Evolutionary conservation across 2,797 vertebrate genomes (phyloP).

Genomic region (Mormyrus proboscirostris): DNA sequence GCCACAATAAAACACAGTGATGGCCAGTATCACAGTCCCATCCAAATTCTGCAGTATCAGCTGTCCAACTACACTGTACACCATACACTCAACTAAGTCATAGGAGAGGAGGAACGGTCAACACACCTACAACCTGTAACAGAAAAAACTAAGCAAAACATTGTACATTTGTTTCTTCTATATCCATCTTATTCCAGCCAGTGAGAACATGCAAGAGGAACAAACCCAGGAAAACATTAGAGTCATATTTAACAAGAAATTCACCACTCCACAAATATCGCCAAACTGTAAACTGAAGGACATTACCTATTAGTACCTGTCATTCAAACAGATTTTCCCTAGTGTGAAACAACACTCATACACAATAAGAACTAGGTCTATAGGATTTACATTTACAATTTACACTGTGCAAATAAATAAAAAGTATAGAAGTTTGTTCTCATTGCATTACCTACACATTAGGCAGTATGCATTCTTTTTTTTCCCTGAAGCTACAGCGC

Average conservation of each 20-base stretch:
- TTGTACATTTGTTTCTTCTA: neutral
- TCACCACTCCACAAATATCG: slow-evolving; percentile 9
- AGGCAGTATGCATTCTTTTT: slow-evolving; percentile 44
- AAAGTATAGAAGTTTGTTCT: slow-evolving; percentile 40
- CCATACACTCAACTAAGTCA: slow-evolving; percentile 27
- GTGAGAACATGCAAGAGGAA: neutral
- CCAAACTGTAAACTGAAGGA: neutral
- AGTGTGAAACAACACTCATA: slow-evolving; percentile 16
- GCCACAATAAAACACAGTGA: slow-evolving; percentile 37
- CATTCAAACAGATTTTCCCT: neutral
- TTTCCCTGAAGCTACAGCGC: slow-evolving; percentile 52
- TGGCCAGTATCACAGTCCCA: neutral
- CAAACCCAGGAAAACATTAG: neutral
- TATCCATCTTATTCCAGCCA: neutral
- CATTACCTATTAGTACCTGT: neutral
- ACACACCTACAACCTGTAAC: neutral
- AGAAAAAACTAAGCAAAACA: neutral
- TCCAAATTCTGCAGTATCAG: slow-evolving; percentile 19
- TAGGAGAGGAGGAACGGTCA: slow-evolving; percentile 14
- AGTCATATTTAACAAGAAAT: neutral
- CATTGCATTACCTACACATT: slow-evolving; percentile 38
- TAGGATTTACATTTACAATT: slow-evolving; percentile 31
- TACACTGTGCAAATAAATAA: slow-evolving; percentile 37
- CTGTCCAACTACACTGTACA: slow-evolving; percentile 18
- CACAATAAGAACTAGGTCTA: neutral